Conservation (phyloP, 2,797 vertebrate species). For the Acanthiza pusilla region DNA sequence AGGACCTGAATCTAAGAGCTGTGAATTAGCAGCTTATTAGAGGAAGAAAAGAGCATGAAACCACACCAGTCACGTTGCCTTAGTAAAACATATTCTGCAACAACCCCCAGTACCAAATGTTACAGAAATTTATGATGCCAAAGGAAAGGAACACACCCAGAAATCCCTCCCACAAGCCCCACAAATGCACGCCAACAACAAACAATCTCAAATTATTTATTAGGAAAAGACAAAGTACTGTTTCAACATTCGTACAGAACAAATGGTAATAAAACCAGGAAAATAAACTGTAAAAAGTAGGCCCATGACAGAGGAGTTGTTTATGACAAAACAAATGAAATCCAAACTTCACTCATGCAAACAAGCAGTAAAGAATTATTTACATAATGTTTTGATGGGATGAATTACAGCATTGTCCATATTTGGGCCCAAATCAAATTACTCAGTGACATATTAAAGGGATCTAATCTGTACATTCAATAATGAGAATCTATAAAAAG, state of each 20-base stretch:
- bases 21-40: background rate
- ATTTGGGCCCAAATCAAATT: conserved; percentile 40
- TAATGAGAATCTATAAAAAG: conserved; percentile 55
- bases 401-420: conserved; percentile 47
- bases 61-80: background rate
- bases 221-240: conserved; percentile 72
- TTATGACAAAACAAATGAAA: conserved; percentile 53
- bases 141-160: background rate
- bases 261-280: conserved; percentile 65
- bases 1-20: background rate
- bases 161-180: background rate
- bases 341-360: conserved; percentile 65
- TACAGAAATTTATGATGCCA: background rate
- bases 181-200: background rate
- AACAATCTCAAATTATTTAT: conserved; percentile 71
- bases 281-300: conserved; percentile 63
- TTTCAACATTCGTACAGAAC: conserved; percentile 63
- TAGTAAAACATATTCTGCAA: background rate
- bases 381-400: conserved; percentile 44
- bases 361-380: conserved; percentile 56
- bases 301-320: conserved; percentile 26
- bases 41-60: background rate
- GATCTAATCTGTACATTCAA: conserved; percentile 68
- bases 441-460: conserved; percentile 54
- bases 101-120: background rate